These are phyloP conservation scores for Andrena hattorfiana DNA, from an alignment of 2,888 invertebrate species.

Conservation along the genomic window DNA sequence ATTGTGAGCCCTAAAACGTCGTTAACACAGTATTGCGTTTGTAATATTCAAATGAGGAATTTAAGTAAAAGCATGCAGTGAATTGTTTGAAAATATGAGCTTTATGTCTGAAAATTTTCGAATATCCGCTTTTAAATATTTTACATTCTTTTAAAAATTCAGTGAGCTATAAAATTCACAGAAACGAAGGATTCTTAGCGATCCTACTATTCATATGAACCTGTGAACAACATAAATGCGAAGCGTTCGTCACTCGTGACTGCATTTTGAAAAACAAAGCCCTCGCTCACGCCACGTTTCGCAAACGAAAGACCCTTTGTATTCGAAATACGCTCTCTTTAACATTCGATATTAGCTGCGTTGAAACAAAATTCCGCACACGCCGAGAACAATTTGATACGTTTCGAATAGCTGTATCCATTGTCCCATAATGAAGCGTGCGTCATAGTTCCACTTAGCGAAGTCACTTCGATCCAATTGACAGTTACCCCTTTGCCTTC, in stretches of 20 bases:
- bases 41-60: no score
- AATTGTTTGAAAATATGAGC: no score
- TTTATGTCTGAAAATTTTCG: no score
- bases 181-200: no score
- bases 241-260: not conserved
- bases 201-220: no score
- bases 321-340: not conserved
- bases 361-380: not conserved
- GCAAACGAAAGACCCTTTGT: not conserved
- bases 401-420: not conserved
- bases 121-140: no score
- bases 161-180: no score
- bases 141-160: no score
- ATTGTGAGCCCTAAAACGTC: no score
- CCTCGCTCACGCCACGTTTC: not conserved
- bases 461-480: constrained; percentile 13
- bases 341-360: constrained; percentile 2
- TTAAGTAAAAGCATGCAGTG: no score
- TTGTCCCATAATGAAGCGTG: not conserved
- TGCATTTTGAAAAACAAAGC: not conserved
- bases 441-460: constrained; percentile 1
- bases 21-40: no score
- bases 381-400: not conserved
- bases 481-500: constrained; percentile 9
- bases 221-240: not conserved